phyloP scores from a whole-genome alignment of 2,797 vertebrate species.

The Chelonia mydas region DNA sequence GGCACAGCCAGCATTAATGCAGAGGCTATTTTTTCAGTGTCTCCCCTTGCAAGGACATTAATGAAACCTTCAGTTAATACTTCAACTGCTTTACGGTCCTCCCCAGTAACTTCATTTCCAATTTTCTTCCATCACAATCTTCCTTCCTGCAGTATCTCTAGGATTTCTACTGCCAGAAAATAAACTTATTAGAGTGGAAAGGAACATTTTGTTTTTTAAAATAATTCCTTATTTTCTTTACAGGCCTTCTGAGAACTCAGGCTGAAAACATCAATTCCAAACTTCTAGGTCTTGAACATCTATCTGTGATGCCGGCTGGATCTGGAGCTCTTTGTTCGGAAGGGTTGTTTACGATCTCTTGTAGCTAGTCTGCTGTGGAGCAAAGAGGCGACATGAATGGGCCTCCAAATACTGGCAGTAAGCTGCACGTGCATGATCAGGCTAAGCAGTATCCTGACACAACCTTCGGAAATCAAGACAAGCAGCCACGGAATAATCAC shows the following conservation, averaged over 20 bases:
- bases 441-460: not conserved
- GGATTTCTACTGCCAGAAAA: conserved; percentile 19
- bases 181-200: not conserved
- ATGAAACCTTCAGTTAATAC: conserved; percentile 43
- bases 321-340: not conserved
- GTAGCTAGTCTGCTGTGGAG: not conserved
- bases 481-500: not conserved
- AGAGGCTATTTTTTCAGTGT: conserved; percentile 20
- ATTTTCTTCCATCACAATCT: conserved; percentile 27
- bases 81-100: conserved; percentile 23
- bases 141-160: conserved; percentile 2
- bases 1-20: conserved; percentile 13
- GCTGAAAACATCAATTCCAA: not conserved
- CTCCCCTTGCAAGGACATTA: conserved; percentile 17
- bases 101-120: conserved; percentile 27
- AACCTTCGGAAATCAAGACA: not conserved
- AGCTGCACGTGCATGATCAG: not conserved
- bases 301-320: not conserved
- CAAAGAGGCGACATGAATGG: not conserved
- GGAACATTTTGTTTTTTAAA: conserved; percentile 15
- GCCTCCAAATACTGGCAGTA: not conserved
- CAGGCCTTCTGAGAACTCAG: not conserved
- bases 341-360: not conserved
- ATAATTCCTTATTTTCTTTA: conserved; percentile 6
- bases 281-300: not conserved